Conservation (phyloP, 2,113 vertebrate genomes). For the Oncorhynchus tshawytscha region DNA sequence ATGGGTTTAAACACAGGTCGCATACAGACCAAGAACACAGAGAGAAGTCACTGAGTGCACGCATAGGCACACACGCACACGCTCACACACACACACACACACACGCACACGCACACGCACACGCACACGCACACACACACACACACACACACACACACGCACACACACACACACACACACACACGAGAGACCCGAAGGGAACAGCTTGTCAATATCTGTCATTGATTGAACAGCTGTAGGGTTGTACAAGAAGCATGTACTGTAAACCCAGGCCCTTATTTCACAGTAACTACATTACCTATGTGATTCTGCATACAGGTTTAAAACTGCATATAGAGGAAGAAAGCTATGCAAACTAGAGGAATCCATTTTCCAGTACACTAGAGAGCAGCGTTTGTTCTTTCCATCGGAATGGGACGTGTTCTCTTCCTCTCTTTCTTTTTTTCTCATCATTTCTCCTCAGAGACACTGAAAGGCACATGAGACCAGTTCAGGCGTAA, state of each 20-base stretch:
- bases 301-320: neutral
- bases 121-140: neutral
- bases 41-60: neutral
- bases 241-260: neutral
- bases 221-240: neutral
- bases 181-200: neutral
- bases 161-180: too few species aligned
- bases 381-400: neutral
- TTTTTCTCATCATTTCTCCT: neutral
- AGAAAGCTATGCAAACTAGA: neutral
- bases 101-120: neutral
- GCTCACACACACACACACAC: neutral
- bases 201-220: neutral
- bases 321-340: neutral
- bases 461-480: too few species aligned
- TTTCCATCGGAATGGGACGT: neutral
- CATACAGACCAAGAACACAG: neutral
- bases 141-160: neutral
- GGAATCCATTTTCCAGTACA: neutral
- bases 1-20: neutral
- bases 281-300: neutral
- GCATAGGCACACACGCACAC: neutral
- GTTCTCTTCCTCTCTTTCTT: neutral
- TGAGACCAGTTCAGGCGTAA: too few species aligned
- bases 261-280: neutral